These are phyloP conservation scores for Acanthis flammea DNA, from an alignment of 2,797 vertebrate species.

Conservation along the genomic window DNA sequence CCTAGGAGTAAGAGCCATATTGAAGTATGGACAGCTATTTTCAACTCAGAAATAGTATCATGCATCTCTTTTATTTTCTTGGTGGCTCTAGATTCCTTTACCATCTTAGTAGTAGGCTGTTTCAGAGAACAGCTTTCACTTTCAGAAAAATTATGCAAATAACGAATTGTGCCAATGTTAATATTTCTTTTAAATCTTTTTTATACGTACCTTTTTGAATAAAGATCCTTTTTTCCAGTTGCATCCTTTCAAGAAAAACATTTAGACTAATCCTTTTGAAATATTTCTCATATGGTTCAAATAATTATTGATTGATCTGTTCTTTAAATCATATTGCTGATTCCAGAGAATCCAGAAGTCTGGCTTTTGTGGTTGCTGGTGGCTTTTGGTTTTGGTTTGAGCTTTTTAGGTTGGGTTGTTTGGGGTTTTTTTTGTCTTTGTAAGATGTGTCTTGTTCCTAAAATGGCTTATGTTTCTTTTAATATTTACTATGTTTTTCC, in stretches of 20 bases:
- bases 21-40: neutral
- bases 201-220: neutral
- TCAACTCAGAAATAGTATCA: neutral
- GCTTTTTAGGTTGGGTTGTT: neutral
- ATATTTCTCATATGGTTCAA: neutral
- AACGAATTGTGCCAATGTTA: neutral
- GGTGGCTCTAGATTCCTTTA: neutral
- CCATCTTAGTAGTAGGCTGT: neutral
- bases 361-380: neutral
- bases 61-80: neutral
- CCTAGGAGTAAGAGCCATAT: neutral
- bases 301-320: neutral
- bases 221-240: neutral
- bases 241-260: neutral
- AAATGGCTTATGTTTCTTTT: neutral
- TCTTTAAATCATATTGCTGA: neutral
- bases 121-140: neutral
- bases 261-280: neutral
- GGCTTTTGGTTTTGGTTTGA: neutral
- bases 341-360: neutral
- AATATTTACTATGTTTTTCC: neutral
- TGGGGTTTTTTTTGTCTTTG: neutral
- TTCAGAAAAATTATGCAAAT: neutral
- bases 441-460: neutral
- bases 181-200: neutral